These are phyloP conservation scores for Stegophylla sp. DNA, from an alignment of 2,888 invertebrate genomes.

Conservation along the genomic window DNA sequence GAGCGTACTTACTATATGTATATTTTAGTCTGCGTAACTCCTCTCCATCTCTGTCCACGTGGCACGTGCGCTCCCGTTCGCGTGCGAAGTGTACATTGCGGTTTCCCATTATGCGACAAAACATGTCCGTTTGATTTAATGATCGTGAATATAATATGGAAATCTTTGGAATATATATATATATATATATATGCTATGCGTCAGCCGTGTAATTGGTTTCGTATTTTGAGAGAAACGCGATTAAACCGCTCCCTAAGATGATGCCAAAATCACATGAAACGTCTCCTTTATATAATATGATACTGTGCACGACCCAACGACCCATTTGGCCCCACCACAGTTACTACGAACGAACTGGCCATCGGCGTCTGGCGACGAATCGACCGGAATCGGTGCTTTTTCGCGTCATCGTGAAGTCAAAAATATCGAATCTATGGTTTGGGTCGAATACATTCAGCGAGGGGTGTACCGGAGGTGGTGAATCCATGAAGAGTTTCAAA, in stretches of 20 bases:
- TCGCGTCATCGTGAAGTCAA: too few relatives aligned
- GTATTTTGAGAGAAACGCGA: background rate
- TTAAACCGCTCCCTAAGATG: background rate
- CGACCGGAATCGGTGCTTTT: too few relatives aligned
- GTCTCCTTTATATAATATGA: too few relatives aligned
- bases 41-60: too few relatives aligned
- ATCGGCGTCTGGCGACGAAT: too few relatives aligned
- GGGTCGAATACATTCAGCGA: background rate
- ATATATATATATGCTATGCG: constrained; percentile 3
- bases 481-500: background rate
- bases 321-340: too few relatives aligned
- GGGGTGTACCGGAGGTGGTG: background rate
- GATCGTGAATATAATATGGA: background rate
- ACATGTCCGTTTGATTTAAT: constrained; percentile 31
- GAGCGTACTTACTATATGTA: too few relatives aligned
- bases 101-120: constrained; percentile 50
- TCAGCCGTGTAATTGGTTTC: background rate
- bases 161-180: background rate
- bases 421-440: too few relatives aligned
- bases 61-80: background rate
- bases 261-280: background rate
- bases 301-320: too few relatives aligned
- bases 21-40: too few relatives aligned
- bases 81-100: background rate
- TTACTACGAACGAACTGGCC: too few relatives aligned